A percentile compares a stretch with the other conserved stretches of the same genome.
Evolutionary conservation across 1,140 invertebrate genomes (phyloP).

Genomic region (Drosophila kurseongensis): DNA sequence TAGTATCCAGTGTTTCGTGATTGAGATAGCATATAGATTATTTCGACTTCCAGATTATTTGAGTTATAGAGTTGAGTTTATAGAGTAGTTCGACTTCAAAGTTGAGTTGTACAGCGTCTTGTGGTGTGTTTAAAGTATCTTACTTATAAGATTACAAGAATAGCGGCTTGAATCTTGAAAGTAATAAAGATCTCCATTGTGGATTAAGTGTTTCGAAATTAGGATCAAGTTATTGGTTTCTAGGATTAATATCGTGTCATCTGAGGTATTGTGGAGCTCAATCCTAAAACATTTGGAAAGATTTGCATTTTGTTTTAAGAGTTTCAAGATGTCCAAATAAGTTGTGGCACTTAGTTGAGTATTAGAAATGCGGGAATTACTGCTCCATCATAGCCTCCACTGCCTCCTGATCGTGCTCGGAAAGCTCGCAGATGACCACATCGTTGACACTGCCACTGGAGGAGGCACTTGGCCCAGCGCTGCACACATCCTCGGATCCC

Average conservation of each 20-base stretch:
- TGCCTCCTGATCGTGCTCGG: neutral
- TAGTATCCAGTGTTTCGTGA: no score
- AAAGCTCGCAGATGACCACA: neutral
- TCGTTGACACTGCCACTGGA: neutral
- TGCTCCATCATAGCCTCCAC: constrained; percentile 4
- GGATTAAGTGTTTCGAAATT: no score
- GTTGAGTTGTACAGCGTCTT: no score
- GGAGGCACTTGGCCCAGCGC: neutral
- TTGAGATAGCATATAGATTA: neutral
- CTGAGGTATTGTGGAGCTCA: no score
- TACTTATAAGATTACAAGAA: neutral
- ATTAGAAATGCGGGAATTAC: neutral
- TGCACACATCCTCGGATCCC: neutral
- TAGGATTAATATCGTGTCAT: no score
- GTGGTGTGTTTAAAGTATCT: neutral
- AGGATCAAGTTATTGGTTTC: no score
- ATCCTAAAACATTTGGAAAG: no score
- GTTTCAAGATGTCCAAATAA: no score
- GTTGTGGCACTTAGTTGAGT: neutral
- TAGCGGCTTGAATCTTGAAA: no score
- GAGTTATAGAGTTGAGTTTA: neutral
- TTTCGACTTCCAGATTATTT: neutral
- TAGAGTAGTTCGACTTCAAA: neutral
- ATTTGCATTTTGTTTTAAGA: no score
- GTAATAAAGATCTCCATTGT: no score